Base-by-base conservation (phyloP, 2,797 vertebrate genomes). In the Merluccius polli region DNA sequence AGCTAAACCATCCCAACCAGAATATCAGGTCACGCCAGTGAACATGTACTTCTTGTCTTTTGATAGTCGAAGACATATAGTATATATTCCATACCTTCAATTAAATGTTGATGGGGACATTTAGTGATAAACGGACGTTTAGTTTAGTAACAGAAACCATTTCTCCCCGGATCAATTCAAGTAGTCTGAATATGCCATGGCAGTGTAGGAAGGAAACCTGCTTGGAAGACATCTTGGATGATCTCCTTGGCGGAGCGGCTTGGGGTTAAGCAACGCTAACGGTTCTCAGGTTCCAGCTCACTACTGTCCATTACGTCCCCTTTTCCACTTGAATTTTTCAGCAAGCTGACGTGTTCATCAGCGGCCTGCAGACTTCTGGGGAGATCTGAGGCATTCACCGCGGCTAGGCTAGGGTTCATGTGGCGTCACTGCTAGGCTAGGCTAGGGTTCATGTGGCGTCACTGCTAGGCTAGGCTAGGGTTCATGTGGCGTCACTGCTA, bases 271-370 rank as follows among this genome's bases (percentile, higher is more conserved):
- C 30, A 21, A 41, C 21, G 30, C 38, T 32, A 27, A n/a, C 36
- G 7, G 65, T 81, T 67, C 81, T 91, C 83, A 36, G 77, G 89
- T 92, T 89, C 88, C 82, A 76, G 76, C 77, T 80, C 29, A 70
- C 79, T 81, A 78, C 78, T 72, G 67, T 77, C 78, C 70, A 70
- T 86, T 88, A 88, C 85, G 44, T 75, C 41, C 38, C 79, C 82
- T 91, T 91, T 91, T 90, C 90, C 32, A 86, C 89, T 77, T 93
- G 88, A 89, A 92, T 92, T 87, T 93, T 93, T 92, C 88, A 93
- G 77, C 74, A 76, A 3, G 73, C 79, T 84, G 79, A 82, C 30
- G 74, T 72, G 67, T 48, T 73, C n/a, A 69, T 79, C 85, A 67
- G 79, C 78, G 78, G 84, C 30, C 78, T 73, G 82, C 33, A 59